phyloP scores from a whole-genome alignment of 1,140 invertebrate species.

The Dinoponera quadriceps region DNA sequence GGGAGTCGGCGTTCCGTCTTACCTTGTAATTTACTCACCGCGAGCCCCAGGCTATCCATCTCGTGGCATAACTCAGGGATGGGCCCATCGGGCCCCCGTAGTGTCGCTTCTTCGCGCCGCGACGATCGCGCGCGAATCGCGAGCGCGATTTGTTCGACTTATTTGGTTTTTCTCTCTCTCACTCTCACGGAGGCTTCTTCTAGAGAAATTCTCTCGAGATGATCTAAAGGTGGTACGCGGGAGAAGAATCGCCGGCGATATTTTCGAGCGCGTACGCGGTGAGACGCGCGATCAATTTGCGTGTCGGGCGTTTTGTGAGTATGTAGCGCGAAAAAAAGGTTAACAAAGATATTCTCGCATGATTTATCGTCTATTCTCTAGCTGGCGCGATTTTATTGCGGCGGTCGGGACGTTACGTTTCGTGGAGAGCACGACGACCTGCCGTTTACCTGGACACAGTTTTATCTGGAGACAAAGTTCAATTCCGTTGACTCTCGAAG shows the following conservation, averaged over 20 bases:
- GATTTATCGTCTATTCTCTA: not conserved
- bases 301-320: not conserved
- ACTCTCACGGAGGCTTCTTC: not conserved
- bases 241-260: not conserved
- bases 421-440: too few species aligned
- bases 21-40: slow-evolving; percentile 86
- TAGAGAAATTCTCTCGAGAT: too few species aligned
- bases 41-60: slow-evolving; percentile 82
- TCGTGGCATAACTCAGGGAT: slow-evolving; percentile 82
- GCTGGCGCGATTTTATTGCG: not conserved
- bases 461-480: too few species aligned
- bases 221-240: not conserved
- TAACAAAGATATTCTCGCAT: not conserved
- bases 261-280: not conserved
- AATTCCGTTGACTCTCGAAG: not conserved
- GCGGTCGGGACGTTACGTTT: too few species aligned
- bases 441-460: too few species aligned
- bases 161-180: not conserved
- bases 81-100: slow-evolving; percentile 71
- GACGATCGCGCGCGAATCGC: slow-evolving; percentile 26
- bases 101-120: slow-evolving; percentile 75
- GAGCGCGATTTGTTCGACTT: not conserved
- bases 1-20: slow-evolving; percentile 81
- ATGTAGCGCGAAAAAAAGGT: not conserved
- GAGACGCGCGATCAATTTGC: not conserved